phyloP scores from a whole-genome alignment of 2,888 invertebrate species.

The Drosophila pseudotakahashii region DNA sequence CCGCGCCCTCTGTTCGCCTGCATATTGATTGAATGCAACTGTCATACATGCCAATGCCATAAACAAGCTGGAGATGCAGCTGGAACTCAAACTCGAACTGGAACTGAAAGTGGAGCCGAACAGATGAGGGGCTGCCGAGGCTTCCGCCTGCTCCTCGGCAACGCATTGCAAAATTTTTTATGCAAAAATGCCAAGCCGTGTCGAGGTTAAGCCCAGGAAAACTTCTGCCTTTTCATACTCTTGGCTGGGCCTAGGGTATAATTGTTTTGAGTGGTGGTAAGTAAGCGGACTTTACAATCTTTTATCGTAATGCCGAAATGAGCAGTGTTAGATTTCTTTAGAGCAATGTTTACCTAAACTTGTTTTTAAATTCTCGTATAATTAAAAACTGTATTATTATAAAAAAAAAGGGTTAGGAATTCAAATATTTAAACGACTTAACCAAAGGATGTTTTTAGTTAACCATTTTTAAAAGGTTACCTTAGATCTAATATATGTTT shows the following conservation, averaged over 20 bases:
- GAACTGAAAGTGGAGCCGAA: conserved; percentile 6
- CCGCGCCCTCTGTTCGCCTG: conserved; percentile 36
- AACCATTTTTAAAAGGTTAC: no score
- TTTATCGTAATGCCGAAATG: neutral
- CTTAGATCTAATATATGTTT: no score
- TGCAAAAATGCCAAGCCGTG: conserved; percentile 50
- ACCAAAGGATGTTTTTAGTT: no score
- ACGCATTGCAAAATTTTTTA: conserved; percentile 37
- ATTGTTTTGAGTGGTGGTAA: neutral
- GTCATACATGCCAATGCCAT: conserved; percentile 68
- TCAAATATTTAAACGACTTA: no score
- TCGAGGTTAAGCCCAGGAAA: conserved; percentile 23
- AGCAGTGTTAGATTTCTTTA: no score
- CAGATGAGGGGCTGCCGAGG: conserved; percentile 13
- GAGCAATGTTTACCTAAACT: no score
- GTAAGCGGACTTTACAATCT: neutral
- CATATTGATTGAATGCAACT: conserved; percentile 70
- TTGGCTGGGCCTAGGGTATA: neutral
- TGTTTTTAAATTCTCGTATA: no score
- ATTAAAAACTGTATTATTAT: no score
- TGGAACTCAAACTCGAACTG: conserved; percentile 24
- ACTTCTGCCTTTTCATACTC: conserved; percentile 18
- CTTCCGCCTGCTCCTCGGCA: neutral
- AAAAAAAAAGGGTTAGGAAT: no score
- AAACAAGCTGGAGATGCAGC: conserved; percentile 52